Percentiles rank a stretch among this genome's conserved stretches.
Conservation (phyloP, 1,140 invertebrate species). For the Cryptotermes secundus region DNA sequence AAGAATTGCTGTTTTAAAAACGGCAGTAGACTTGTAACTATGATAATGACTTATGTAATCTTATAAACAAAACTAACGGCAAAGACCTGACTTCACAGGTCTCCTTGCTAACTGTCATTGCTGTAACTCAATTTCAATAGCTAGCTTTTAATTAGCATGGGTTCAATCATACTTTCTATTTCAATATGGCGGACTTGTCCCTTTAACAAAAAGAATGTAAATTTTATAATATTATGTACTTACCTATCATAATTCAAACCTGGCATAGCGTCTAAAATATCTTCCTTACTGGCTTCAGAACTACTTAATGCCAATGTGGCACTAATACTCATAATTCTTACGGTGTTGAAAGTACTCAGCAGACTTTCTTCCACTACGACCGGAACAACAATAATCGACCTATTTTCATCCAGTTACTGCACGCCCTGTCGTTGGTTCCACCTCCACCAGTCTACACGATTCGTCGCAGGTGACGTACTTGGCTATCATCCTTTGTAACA, state of each 20-base stretch:
- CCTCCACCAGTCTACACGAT: background rate
- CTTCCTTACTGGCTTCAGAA: conserved; percentile 52
- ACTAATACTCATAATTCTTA: conserved; percentile 55
- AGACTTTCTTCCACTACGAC: background rate
- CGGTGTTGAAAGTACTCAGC: background rate
- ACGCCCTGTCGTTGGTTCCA: background rate
- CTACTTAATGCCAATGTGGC: conserved; percentile 51
- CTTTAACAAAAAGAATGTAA: conserved; percentile 15
- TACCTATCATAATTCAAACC: conserved; percentile 54
- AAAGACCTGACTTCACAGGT: too few relatives aligned
- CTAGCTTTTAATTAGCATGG: background rate
- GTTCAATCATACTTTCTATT: conserved; percentile 5
- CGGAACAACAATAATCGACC: background rate
- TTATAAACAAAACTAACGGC: too few relatives aligned
- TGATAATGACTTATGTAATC: too few relatives aligned
- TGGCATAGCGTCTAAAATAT: conserved; percentile 47
- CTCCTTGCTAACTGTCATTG: too few relatives aligned
- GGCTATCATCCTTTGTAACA: background rate
- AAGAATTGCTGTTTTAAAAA: too few relatives aligned
- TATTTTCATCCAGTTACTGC: background rate
- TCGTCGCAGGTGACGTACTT: background rate
- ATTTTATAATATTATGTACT: conserved; percentile 39
- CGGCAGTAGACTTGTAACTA: too few relatives aligned
- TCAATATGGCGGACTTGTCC: conserved; percentile 32
- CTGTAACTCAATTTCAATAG: background rate